phyloP scores from a whole-genome alignment of 1,140 invertebrate species.

The Triops longicaudatus region DNA sequence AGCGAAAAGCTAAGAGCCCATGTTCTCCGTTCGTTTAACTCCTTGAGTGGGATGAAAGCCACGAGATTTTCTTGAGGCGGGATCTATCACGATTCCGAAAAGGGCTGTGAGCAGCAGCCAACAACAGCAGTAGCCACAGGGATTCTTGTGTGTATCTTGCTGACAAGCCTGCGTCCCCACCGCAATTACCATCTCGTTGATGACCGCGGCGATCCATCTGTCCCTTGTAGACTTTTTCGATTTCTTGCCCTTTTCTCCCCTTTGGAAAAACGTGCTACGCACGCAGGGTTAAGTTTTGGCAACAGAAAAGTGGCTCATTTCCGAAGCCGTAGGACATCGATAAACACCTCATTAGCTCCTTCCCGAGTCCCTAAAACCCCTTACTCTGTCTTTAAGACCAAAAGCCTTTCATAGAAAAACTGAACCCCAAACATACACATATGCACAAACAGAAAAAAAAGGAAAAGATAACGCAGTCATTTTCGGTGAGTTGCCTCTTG shows the following conservation, averaged over 20 bases:
- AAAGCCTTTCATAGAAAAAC: not conserved
- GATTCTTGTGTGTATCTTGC: not conserved
- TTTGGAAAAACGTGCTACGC: not conserved
- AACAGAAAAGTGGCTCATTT: slow-evolving; percentile 8
- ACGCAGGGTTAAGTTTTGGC: not conserved
- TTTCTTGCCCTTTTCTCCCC: not conserved
- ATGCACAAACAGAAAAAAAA: too few relatives aligned
- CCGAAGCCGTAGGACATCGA: slow-evolving; percentile 4
- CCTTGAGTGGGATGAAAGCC: not conserved
- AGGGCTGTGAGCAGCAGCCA: not conserved
- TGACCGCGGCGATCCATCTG: not conserved
- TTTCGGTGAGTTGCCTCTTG: not conserved
- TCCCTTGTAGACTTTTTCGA: not conserved
- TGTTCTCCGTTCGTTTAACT: too few relatives aligned
- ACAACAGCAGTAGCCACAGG: not conserved
- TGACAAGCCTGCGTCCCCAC: slow-evolving; percentile 11
- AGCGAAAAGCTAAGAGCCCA: not conserved
- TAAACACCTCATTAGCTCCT: slow-evolving; percentile 15
- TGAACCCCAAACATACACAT: not conserved
- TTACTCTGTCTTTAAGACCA: not conserved
- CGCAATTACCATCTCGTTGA: slow-evolving; percentile 11
- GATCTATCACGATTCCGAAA: not conserved
- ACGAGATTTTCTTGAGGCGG: not conserved
- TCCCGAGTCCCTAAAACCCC: not conserved
- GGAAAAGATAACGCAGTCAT: not conserved